phyloP scores from a whole-genome alignment of 2,888 invertebrate genomes.

The Andricus curvator region DNA sequence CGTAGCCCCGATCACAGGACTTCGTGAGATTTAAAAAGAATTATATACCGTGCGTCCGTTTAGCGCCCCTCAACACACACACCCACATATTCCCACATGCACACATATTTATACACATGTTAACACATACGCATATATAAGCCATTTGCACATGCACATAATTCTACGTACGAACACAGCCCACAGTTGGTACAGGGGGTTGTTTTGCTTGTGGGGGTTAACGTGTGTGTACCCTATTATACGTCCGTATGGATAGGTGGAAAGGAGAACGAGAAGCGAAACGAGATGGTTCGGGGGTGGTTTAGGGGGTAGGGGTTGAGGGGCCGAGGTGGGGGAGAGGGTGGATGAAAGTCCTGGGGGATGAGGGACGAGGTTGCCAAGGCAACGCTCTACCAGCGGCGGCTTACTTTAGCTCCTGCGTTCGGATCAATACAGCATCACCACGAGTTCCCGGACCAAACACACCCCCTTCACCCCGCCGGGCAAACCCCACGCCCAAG shows the following conservation, averaged over 20 bases:
- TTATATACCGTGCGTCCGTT: constrained; percentile 47
- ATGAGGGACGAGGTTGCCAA: constrained; percentile 72
- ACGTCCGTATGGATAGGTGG: constrained; percentile 54
- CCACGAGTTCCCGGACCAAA: constrained; percentile 75
- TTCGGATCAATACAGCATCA: constrained; percentile 78
- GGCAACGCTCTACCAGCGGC: constrained; percentile 73
- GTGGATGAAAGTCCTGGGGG: constrained; percentile 57
- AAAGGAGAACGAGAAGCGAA: constrained; percentile 53
- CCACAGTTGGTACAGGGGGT: constrained; percentile 34
- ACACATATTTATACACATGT: constrained; percentile 46
- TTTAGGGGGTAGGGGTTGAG: constrained; percentile 39
- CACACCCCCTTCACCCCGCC: constrained; percentile 68
- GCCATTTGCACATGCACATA: neutral
- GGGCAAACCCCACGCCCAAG: constrained; percentile 57
- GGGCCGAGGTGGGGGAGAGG: constrained; percentile 60
- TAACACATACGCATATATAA: constrained; percentile 33
- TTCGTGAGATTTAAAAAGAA: constrained; percentile 40
- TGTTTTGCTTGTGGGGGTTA: constrained; percentile 50
- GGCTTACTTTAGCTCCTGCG: constrained; percentile 75
- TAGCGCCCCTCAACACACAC: constrained; percentile 19
- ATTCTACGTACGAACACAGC: neutral
- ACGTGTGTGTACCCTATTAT: constrained; percentile 59
- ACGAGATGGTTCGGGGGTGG: constrained; percentile 44
- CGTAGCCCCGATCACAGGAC: constrained; percentile 27
- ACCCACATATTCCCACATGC: constrained; percentile 33